Evolutionary conservation across 2,888 invertebrate genomes (phyloP), one percentile per base, ranked within the genome.

Genomic region (Marasmarcha lunaedactyla): DNA sequence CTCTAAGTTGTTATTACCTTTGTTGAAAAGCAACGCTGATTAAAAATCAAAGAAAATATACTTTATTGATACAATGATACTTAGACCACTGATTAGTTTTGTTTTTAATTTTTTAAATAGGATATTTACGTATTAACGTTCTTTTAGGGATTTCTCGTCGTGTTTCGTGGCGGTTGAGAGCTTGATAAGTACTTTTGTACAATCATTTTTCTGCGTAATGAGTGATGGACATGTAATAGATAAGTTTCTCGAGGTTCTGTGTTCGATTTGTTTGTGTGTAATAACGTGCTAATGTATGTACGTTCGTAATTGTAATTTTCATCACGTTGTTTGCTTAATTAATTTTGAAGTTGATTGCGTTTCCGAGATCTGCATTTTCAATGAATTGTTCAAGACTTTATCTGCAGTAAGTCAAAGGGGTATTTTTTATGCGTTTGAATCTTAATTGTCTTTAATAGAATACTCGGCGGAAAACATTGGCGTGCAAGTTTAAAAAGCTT

Each of bases 91-190:
- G n/a, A 77, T 76, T 73, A 56, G 64, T 63, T 72, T 69, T 67
- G 70, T 60, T 69, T 70, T 71, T 71, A 65, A 68, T 72, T 70
- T 63, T 63, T 49, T 46, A 52, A 57, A 60, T 51, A 46, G 51
- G 51, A 51, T 51, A 45, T 46, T n/a, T 10, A 25, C 34, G 48
- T 51, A 61, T 64, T 58, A 71, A 68, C 67, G 62, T 72, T 64
- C 69, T 60, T 67, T 62, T 63, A 54, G 62, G 60, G 62, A 40
- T 57, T 38, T 59, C 62, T 56, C 49, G 7, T 7, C 51, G 54
- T 50, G 53, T 39, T 49, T 44, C 43, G 48, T 46, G 52, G 14
- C 12, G 36, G 30, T 35, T 38, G 11, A 20, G 3, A 20, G 20
- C 20, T 20, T 20, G 20, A 5, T 20, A 20, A 5, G 20, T 20